These are phyloP conservation scores for Suncus etruscus DNA, from an alignment of 2,113 vertebrate species.

Conservation along the genomic window DNA sequence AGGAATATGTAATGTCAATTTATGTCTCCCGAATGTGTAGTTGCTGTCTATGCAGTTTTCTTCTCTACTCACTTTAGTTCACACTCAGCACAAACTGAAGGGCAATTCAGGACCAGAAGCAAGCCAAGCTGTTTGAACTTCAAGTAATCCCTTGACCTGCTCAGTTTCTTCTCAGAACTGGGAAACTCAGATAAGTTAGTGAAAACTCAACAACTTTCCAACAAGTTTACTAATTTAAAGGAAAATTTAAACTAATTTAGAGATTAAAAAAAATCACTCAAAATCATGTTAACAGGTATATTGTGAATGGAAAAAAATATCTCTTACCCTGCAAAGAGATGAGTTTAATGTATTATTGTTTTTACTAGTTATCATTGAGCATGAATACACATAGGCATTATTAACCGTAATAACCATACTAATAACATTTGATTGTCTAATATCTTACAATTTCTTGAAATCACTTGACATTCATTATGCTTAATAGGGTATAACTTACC, in stretches of 20 bases:
- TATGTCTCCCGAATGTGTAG: neutral
- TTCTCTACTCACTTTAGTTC: neutral
- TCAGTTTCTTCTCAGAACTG: neutral
- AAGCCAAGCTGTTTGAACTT: neutral
- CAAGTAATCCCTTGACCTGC: neutral
- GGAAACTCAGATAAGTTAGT: neutral
- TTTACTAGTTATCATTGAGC: neutral
- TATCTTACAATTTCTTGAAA: neutral
- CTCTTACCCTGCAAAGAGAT: neutral
- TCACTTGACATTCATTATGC: neutral
- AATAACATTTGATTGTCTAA: neutral
- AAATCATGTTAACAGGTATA: neutral
- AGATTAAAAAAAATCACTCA: neutral
- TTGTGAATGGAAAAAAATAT: neutral
- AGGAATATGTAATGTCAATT: constrained; percentile 27
- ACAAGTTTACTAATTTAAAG: neutral
- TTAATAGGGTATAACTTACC: neutral
- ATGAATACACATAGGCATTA: neutral
- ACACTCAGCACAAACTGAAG: constrained; percentile 3
- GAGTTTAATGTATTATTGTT: neutral
- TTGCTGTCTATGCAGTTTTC: neutral
- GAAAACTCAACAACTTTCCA: neutral
- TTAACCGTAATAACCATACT: neutral
- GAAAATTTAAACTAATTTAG: neutral
- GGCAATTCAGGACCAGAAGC: neutral